Evolutionary conservation across 23 tunicate species (phyloP).

Genomic region (Halocynthia roretzi): DNA sequence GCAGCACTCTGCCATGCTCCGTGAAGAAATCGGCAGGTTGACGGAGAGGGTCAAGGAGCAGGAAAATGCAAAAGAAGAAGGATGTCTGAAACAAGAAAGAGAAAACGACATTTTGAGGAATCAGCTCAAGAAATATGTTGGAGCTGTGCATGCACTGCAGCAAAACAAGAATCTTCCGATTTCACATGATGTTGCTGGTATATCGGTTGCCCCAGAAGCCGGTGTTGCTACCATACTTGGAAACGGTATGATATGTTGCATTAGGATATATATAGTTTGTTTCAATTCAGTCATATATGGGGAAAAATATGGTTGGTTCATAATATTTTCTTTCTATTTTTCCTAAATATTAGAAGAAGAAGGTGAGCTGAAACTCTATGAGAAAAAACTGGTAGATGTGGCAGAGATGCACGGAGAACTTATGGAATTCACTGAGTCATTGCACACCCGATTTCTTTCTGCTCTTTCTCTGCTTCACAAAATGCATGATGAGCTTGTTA

Average conservation of each 20-base stretch:
- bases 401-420: slow-evolving; percentile 95
- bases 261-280: too few species aligned
- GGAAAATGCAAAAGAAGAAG: slow-evolving; percentile 13
- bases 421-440: slow-evolving; percentile 83
- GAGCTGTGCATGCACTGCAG: slow-evolving; percentile 77
- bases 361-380: slow-evolving; percentile 12
- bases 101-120: slow-evolving; percentile 66
- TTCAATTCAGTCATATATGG: too few species aligned
- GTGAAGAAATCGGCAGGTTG: slow-evolving; percentile 40
- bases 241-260: too few species aligned
- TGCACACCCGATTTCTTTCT: slow-evolving; percentile 51
- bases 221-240: too few species aligned
- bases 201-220: too few species aligned
- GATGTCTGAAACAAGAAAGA: slow-evolving; percentile 22
- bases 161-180: background rate
- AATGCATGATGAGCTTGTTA: slow-evolving; percentile 76
- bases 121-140: slow-evolving; percentile 80
- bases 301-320: too few species aligned
- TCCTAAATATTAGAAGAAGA: background rate
- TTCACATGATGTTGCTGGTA: too few species aligned
- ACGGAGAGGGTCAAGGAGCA: slow-evolving; percentile 21
- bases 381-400: slow-evolving; percentile 71
- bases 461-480: slow-evolving; percentile 44
- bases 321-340: too few species aligned
- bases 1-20: slow-evolving; percentile 45